Evolutionary conservation across 1,140 invertebrate species (phyloP).

Genomic region (Drosophila neocordata): DNA sequence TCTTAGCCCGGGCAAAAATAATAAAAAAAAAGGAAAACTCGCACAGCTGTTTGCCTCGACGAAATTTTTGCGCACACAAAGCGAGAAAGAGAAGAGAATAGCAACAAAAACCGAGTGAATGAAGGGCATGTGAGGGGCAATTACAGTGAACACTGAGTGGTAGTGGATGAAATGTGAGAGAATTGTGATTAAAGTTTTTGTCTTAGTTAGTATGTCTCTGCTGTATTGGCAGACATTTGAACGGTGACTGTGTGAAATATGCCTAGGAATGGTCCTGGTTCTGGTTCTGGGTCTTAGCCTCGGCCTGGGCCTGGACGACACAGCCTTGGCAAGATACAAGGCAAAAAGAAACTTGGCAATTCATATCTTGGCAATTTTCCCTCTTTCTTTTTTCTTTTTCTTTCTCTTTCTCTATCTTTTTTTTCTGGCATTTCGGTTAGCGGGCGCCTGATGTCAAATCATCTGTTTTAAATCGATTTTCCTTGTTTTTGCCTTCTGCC

Average conservation of each 20-base stretch:
- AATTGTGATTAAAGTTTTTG: conserved; percentile 9
- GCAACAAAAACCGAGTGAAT: background rate
- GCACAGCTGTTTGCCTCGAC: conserved; percentile 58
- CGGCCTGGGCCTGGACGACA: conserved; percentile 1
- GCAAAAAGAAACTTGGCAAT: conserved; percentile 41
- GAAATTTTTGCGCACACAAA: conserved; percentile 57
- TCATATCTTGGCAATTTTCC: conserved; percentile 33
- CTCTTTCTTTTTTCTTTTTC: background rate
- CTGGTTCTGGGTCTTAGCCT: background rate
- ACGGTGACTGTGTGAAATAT: conserved; percentile 49
- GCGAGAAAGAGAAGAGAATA: background rate
- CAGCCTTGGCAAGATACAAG: background rate
- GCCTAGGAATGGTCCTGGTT: conserved; percentile 24
- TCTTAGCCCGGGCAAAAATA: conserved; percentile 22
- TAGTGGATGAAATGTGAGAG: background rate
- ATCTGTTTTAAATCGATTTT: conserved; percentile 81
- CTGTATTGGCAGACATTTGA: conserved; percentile 43
- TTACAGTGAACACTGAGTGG: conserved; percentile 25
- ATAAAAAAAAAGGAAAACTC: conserved; percentile 13
- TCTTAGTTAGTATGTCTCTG: background rate
- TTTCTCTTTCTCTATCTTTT: background rate
- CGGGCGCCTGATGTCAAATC: conserved; percentile 66
- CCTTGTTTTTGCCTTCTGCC: conserved; percentile 34
- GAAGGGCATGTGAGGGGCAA: conserved; percentile 54
- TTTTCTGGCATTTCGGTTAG: background rate